Evolutionary conservation across 2,888 invertebrate species (phyloP), one percentile per base, ranked within the genome.

Genomic region (Ptilodon capucinus): DNA sequence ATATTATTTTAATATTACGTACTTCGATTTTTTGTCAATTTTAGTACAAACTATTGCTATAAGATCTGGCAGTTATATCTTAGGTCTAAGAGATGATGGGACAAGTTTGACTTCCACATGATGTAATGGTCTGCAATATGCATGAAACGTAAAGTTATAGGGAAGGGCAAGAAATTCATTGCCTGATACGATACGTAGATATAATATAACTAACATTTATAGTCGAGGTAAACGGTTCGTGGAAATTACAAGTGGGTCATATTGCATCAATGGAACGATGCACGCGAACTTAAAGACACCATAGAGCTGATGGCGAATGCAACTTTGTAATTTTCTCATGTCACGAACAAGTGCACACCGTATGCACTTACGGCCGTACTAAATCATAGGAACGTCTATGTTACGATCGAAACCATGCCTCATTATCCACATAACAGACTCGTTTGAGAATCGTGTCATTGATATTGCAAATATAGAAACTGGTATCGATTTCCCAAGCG

Each of bases 211-310:
- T 53, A 48, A 44, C 28, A 42, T 53, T 65, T 57, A 18, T 36
- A 17, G 57, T 46, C 48, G 46, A 63, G 67, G 68, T 69, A 68
- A 68, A 64, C 63, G 71, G 74, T 84, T 81, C 81, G 80, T 78
- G 71, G 81, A 81, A 82, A 77, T 75, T 72, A 74, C 69, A 86
- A 82, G 73, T 86, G 74, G 85, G 86, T 85, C 86, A 78, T 74
- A 76, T 86, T 86, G 83, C 85, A 82, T 85, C 82, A 86, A 84
- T 81, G 77, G 72, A 76, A 74, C 79, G 76, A 85, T 83, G 81
- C 84, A 84, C 84, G 84, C 84, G 56, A 83, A 71, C 80, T 63
- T 77, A 73, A 62, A 79, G 76, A 82, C 81, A 81, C 81, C 82
- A 84, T 86, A 64, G 69, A 70, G 67, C 60, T 76, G 77, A 79